A percentile compares a stretch with the other conserved stretches of the same genome.
Conservation (phyloP, 2,888 invertebrate genomes). For the Trachelus tabidus region DNA sequence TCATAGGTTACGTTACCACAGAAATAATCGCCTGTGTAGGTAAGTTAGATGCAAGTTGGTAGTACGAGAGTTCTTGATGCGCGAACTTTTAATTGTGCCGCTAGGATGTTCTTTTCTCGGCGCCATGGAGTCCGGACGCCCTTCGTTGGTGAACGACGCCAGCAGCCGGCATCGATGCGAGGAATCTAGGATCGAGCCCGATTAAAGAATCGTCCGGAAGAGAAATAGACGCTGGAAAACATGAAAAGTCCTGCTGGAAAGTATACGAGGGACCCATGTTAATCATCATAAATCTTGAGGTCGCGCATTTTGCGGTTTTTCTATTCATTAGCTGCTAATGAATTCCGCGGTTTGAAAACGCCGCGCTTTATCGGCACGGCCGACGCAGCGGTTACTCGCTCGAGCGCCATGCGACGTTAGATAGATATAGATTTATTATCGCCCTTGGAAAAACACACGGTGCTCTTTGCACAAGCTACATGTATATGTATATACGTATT, state of each 20-base stretch:
- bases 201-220: not conserved
- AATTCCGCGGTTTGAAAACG: conserved; percentile 1
- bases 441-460: not conserved
- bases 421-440: conserved; percentile 2
- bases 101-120: conserved; percentile 37
- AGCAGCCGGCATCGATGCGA: conserved; percentile 1
- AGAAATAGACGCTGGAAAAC: not conserved
- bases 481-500: not conserved
- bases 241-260: not conserved
- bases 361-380: not conserved
- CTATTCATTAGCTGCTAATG: conserved; percentile 4
- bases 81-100: conserved; percentile 46
- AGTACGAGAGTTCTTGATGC: conserved; percentile 41
- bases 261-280: not conserved
- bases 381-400: not conserved
- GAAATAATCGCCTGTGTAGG: not conserved
- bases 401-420: not conserved
- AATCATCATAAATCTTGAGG: conserved; percentile 6
- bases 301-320: not conserved
- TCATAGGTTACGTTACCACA: not conserved
- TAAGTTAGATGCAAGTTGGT: conserved; percentile 4
- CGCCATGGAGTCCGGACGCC: conserved; percentile 22
- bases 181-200: conserved; percentile 15
- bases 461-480: not conserved
- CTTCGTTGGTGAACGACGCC: not conserved